Evolutionary conservation across 1,140 invertebrate species (phyloP).

Genomic region (Zophobas morio): DNA sequence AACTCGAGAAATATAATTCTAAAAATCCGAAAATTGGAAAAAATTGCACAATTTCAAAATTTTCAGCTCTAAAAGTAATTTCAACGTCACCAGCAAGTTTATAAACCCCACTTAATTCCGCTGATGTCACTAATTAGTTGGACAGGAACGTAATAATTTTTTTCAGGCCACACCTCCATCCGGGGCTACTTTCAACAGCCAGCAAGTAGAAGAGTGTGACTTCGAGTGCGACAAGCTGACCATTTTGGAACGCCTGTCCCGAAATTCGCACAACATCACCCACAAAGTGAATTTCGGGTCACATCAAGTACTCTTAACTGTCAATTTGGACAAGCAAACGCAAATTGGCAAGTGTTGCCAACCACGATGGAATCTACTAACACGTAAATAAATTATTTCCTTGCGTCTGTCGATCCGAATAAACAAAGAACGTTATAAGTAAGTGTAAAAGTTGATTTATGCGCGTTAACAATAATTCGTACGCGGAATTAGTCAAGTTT

Average conservation of each 20-base stretch:
- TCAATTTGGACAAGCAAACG: slow-evolving; percentile 66
- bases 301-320: slow-evolving; percentile 73
- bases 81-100: too few species aligned
- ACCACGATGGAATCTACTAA: slow-evolving; percentile 72
- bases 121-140: not conserved
- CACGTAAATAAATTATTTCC: slow-evolving; percentile 10
- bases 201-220: slow-evolving; percentile 88
- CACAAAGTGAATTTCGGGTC: slow-evolving; percentile 72
- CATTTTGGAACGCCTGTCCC: slow-evolving; percentile 71
- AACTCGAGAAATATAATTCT: too few species aligned
- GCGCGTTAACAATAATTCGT: too few species aligned
- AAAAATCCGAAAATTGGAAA: too few species aligned
- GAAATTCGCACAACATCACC: slow-evolving; percentile 67
- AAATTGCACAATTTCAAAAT: too few species aligned
- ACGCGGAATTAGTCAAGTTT: too few species aligned
- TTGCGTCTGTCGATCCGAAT: too few species aligned
- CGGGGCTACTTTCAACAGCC: slow-evolving; percentile 58
- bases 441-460: too few species aligned
- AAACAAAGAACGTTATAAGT: too few species aligned
- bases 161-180: slow-evolving; percentile 46
- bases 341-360: not conserved
- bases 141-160: not conserved
- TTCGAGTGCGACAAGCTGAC: slow-evolving; percentile 66
- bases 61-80: too few species aligned
- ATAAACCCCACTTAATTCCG: not conserved